phyloP scores from a whole-genome alignment of 1,140 invertebrate genomes.

The Meloidogyne hapla region DNA sequence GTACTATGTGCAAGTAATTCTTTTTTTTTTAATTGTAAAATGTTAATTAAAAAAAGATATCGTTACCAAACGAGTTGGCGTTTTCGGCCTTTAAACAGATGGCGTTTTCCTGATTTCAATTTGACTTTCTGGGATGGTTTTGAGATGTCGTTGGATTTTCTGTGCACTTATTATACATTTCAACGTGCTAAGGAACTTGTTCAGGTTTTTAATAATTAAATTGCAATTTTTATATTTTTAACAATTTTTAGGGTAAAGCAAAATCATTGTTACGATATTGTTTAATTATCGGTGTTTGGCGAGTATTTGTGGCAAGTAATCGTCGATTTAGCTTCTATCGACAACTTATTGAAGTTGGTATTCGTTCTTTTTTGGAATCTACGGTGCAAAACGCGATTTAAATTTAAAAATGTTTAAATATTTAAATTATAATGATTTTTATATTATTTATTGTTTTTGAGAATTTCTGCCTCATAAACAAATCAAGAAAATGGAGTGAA shows the following conservation, averaged over 20 bases:
- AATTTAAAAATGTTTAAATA: background rate
- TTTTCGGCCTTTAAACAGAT: constrained; percentile 1
- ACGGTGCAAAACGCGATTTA: constrained; percentile 11
- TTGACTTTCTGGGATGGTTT: constrained; percentile 11
- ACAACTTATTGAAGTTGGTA: background rate
- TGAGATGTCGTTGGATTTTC: constrained; percentile 10
- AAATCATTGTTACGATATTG: constrained; percentile 6
- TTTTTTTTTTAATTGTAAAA: background rate
- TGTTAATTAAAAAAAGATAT: background rate
- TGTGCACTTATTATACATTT: background rate
- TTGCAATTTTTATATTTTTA: background rate
- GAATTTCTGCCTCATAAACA: background rate
- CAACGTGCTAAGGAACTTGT: background rate
- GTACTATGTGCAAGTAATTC: constrained; percentile 21
- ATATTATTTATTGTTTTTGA: background rate
- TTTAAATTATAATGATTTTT: background rate
- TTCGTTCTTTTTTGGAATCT: constrained; percentile 3
- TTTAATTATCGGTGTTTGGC: background rate
- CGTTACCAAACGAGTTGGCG: background rate
- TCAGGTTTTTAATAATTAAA: background rate
- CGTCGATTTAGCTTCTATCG: constrained; percentile 11
- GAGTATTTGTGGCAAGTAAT: constrained; percentile 13
- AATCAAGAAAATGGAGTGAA: too few species aligned
- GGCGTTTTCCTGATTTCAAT: constrained; percentile 5
- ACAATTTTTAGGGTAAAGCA: constrained; percentile 3